Evolutionary conservation across 2,113 vertebrate genomes (phyloP), one percentile per base, ranked within the genome.

Genomic region (Recurvirostra avosetta): DNA sequence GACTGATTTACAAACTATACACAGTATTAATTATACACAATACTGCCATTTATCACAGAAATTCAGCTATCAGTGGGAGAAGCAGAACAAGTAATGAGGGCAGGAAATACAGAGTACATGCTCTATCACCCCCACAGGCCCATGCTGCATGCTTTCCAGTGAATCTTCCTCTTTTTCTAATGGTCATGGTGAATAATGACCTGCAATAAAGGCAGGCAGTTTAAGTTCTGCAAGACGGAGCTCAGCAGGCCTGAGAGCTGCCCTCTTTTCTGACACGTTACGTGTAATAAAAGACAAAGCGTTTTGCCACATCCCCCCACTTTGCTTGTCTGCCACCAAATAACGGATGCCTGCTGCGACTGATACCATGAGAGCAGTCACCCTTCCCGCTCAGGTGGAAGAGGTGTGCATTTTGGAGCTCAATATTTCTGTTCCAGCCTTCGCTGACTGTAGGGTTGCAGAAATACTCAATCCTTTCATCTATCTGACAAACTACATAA

Each of bases 1-100:
- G 79, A 83, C 74, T 63, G 81, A 94, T 81, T 92, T 87, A 91
- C 62, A 88, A 88, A 90, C 67, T 80, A 50, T n/a, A 71, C 17
- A 36, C 19, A 34, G 67, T 26, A 90, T 74, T 80, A 96, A 90
- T 80, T 90, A 74, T n/a, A 62, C 41, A 70, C 55, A 95, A 32
- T 83, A 43, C 29, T 73, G 75, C 53, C 72, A 90, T 83, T 93
- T 83, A 38, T 66, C 71, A 73, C n/a, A 76, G 74, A 92, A 75
- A 66, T 73, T 67, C 71, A 90, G n/a, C 50, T 68, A 49, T 65
- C 25, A 30, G 26, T 49, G 53, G n/a, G 53, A 94, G 45, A 90
- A 90, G 68, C 4, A 82, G 78, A 77, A 53, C n/a, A 41, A 92
- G 26, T 41, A 79, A 79, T 15, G 50, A 79, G n/a, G 29, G 26